Evolutionary conservation across 2,113 vertebrate species (phyloP).

Genomic region (Zeus faber): DNA sequence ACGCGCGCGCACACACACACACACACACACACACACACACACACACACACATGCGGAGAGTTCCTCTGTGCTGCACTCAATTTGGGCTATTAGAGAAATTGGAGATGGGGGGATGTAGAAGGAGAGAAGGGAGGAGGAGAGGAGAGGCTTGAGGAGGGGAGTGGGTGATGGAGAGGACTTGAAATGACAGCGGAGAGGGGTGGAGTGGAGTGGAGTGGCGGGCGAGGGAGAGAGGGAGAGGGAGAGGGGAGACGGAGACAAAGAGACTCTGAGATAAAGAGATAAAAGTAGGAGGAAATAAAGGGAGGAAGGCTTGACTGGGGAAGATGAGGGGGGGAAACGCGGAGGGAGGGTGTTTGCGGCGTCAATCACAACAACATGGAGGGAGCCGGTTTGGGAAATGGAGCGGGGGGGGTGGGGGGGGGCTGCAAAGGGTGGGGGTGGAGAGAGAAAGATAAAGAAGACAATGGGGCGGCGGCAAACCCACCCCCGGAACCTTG

Average conservation of each 20-base stretch:
- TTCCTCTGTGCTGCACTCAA: constrained; percentile 4
- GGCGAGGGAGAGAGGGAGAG: constrained; percentile 9
- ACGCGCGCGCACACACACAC: background rate
- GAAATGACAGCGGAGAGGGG: background rate
- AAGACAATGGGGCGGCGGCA: too few relatives aligned
- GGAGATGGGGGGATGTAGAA: background rate
- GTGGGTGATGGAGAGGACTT: too few relatives aligned
- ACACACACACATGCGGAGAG: background rate
- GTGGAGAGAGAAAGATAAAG: background rate
- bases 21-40: constrained; percentile 7
- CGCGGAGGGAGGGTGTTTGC: background rate
- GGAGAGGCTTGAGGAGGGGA: background rate
- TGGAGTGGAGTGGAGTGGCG: background rate
- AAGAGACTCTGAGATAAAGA: background rate
- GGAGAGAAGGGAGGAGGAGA: background rate
- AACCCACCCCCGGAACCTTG: too few relatives aligned
- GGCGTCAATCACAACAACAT: too few relatives aligned
- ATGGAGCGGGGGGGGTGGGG: background rate
- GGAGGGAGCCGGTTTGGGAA: background rate
- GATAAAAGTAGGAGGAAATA: background rate
- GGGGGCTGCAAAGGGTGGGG: background rate
- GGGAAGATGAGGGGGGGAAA: background rate
- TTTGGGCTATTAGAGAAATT: background rate
- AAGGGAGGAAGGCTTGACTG: background rate
- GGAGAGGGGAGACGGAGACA: background rate